A percentile compares a stretch with the other conserved stretches of the same genome.
Evolutionary conservation across 2,888 invertebrate species (phyloP).

Genomic region (Thalpophila matura): DNA sequence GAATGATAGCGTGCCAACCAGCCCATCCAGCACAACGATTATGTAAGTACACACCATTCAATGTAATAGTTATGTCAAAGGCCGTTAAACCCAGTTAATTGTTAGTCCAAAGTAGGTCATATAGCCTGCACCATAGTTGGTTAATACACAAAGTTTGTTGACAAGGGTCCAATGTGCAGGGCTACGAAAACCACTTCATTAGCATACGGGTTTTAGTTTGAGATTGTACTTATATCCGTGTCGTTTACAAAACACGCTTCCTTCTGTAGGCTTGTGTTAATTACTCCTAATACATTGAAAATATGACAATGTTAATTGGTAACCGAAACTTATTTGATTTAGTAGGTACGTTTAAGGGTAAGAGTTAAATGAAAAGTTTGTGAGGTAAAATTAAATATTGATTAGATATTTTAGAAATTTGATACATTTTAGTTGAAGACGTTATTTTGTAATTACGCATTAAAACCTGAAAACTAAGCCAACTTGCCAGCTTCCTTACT

Average conservation of each 20-base stretch:
- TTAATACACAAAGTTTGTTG: constrained; percentile 74
- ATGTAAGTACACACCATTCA: constrained; percentile 55
- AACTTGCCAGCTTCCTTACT: background rate
- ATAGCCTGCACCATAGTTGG: constrained; percentile 65
- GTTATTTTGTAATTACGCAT: background rate
- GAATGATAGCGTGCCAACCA: constrained; percentile 54
- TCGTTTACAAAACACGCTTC: constrained; percentile 44
- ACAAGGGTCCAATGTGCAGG: constrained; percentile 70
- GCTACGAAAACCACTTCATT: constrained; percentile 68
- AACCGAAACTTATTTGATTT: constrained; percentile 36
- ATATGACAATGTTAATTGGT: constrained; percentile 43
- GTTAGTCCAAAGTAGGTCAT: constrained; percentile 69
- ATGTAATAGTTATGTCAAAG: constrained; percentile 59
- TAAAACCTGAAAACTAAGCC: background rate
- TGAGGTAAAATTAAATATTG: background rate
- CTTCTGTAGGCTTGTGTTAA: constrained; percentile 51
- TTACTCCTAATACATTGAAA: constrained; percentile 37
- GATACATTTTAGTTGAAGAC: no score
- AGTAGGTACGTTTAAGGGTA: constrained; percentile 5
- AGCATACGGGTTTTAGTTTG: constrained; percentile 60
- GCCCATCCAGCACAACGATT: constrained; percentile 58
- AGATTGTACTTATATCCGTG: constrained; percentile 50
- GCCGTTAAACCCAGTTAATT: constrained; percentile 64
- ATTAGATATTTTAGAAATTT: no score
- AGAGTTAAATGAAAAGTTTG: background rate